Base-by-base conservation (phyloP, 2,888 invertebrate genomes). In the Brenthis daphne region DNA sequence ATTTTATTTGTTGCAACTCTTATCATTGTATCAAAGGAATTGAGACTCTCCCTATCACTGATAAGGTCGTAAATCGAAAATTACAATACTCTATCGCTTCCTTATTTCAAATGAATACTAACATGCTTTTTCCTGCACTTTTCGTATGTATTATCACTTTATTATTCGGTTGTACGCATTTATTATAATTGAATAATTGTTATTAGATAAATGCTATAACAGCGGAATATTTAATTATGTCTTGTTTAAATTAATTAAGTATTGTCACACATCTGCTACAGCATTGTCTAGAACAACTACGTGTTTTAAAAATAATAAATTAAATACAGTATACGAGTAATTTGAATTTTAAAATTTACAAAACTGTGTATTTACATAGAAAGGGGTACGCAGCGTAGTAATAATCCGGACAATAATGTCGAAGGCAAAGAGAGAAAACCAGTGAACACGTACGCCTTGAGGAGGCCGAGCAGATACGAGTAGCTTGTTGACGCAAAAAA, bases 61-160 rank as follows among this genome's bases (percentile, higher is more conserved):
- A 75, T 82, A 86, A 75, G 80, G 82, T 75, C 69, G 73, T 53
- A 73, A 80, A 75, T 85, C 47, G 73, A 73, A 71, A 71, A 68
- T 55, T 50, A 29, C 29, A 43, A 29, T 47, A 51, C 56, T 66
- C 75, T 76, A 78, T 76, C 78, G 76, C 77, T 82, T 81, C 77
- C 77, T 82, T 79, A 80, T 81, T 77, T 77, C 81, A 76, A 80
- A 77, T 79, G 81, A 83, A 85, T 83, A 82, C 80, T 85, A 82
- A 84, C 78, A 80, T 80, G 82, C 81, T 85, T 85, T 85, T 86
- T 85, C 82, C 84, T 87, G 85, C 79, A 79, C 78, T 82, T 81
- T 80, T 80, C 75, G 76, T 76, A 77, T 80, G 77, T 82, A 84
- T 85, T 82, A 85, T 80, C 75, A 78, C 57, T 61, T 37, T 8